phyloP scores from a whole-genome alignment of 2,888 invertebrate genomes.

The Microctonus brassicae region DNA sequence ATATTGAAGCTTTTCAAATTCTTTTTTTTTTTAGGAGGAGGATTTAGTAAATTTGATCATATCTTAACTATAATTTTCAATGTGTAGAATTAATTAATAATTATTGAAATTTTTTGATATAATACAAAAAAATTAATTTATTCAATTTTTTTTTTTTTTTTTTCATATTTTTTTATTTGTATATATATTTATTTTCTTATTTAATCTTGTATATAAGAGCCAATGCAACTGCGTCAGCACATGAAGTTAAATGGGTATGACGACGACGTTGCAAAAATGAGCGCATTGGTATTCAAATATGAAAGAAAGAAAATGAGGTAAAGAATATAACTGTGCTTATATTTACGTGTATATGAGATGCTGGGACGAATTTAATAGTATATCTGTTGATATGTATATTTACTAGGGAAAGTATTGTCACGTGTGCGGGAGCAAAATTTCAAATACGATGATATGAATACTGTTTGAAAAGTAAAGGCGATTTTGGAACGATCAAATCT shows the following conservation, averaged over 20 bases:
- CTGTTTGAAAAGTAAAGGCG: conserved; percentile 39
- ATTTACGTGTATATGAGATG: background rate
- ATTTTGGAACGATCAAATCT: conserved; percentile 49
- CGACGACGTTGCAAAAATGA: no score
- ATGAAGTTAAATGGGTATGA: background rate
- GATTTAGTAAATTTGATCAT: no score
- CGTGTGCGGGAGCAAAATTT: background rate
- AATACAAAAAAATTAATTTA: no score
- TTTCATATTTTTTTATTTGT: no score
- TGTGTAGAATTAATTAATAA: no score
- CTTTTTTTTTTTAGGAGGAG: no score
- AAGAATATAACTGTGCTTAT: background rate
- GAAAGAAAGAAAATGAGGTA: background rate
- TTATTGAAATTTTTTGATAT: no score
- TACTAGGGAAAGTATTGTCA: conserved; percentile 34
- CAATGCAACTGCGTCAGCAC: background rate
- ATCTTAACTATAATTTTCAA: no score
- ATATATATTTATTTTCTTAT: no score
- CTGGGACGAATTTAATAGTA: background rate
- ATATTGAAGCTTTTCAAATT: no score
- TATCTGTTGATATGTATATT: background rate
- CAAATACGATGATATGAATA: conserved; percentile 24
- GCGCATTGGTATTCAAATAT: background rate
- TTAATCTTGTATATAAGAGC: no score
- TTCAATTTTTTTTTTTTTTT: no score